Conservation (phyloP, 2,888 invertebrate species). For the Incurvaria masculella region DNA sequence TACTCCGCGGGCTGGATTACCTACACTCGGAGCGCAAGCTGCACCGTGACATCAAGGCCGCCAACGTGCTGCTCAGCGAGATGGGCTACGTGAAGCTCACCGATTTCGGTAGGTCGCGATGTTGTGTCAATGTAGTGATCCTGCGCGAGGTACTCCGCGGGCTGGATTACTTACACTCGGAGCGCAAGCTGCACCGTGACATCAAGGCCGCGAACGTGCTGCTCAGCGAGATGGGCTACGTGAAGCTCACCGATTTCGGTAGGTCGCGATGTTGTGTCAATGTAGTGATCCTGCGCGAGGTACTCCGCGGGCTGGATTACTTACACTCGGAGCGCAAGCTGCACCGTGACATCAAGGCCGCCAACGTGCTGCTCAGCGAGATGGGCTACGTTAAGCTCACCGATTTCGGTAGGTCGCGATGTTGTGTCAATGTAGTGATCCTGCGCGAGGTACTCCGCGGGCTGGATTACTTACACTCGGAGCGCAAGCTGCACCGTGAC, state of each 20-base stretch:
- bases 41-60: constrained; percentile 99
- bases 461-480: constrained; percentile 97
- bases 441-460: constrained; percentile 97
- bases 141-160: constrained; percentile 97
- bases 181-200: constrained; percentile 97
- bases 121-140: constrained; percentile 98
- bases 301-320: too few species aligned
- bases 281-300: too few species aligned
- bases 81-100: constrained; percentile 99
- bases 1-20: constrained; percentile 97
- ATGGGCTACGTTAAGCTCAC: too few species aligned
- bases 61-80: constrained; percentile 96
- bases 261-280: too few species aligned
- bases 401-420: too few species aligned
- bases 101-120: constrained; percentile 84
- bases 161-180: constrained; percentile 98
- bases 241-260: constrained; percentile 97
- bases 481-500: constrained; percentile 97
- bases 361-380: too few species aligned
- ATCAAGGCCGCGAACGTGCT: constrained; percentile 99
- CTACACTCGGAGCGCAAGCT: constrained; percentile 99
- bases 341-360: too few species aligned
- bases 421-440: too few species aligned
- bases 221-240: constrained; percentile 97
- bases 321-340: too few species aligned